These are phyloP conservation scores for Brachionus calyciflorus DNA, from an alignment of 1,140 invertebrate genomes.

Conservation along the genomic window DNA sequence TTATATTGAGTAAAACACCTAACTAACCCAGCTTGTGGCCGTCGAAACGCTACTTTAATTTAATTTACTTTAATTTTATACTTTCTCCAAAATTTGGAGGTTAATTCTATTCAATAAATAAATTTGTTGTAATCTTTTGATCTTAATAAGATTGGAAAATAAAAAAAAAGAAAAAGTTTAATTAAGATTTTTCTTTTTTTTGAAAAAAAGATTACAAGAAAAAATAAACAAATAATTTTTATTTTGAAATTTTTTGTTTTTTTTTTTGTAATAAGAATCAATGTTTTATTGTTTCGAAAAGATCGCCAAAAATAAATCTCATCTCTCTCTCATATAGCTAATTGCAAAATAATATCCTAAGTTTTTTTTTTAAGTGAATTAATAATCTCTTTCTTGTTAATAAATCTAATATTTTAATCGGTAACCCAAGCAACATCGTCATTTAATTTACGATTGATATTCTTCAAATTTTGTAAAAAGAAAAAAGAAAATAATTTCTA, in stretches of 20 bases:
- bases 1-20: no score
- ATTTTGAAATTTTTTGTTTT: constrained; percentile 11
- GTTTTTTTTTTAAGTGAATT: no score
- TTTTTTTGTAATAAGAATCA: no score
- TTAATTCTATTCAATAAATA: no score
- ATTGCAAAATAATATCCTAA: no score
- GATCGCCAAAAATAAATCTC: no score
- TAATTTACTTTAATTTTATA: no score
- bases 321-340: no score
- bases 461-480: background rate
- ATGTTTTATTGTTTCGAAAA: no score
- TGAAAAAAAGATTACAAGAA: background rate
- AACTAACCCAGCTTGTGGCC: no score
- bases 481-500: constrained; percentile 11
- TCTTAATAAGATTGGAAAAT: background rate
- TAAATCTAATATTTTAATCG: background rate
- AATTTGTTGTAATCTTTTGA: constrained; percentile 37
- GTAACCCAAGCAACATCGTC: constrained; percentile 15
- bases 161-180: constrained; percentile 9
- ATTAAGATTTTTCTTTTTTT: background rate
- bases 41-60: no score
- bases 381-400: background rate
- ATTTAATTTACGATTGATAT: background rate
- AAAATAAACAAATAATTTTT: background rate
- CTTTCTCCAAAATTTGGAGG: no score